Evolutionary conservation across 2,888 invertebrate genomes (phyloP), one percentile per base, ranked within the genome.

Genomic region (Thalpophila matura): DNA sequence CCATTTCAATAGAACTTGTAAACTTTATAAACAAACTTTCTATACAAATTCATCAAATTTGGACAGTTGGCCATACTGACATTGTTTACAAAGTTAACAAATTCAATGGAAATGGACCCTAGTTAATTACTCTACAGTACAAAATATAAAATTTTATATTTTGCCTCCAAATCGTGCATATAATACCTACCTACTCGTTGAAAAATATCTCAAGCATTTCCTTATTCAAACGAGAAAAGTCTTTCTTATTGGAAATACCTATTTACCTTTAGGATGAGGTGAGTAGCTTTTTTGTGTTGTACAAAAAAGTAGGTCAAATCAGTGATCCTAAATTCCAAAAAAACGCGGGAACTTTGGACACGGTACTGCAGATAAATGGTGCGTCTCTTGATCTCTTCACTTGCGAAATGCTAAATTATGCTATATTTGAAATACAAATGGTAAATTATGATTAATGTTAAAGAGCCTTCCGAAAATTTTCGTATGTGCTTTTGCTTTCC

Each of bases 231-330:
- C 42, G 33, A 37, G 43, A 57, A 62, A 65, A 57, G 68, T 20
- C 12, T 56, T 42, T 55, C 55, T 35, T 67, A 56, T 56, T 67
- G 67, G 58, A 24, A 37, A 67, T 37, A 57, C 18, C 14, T 37
- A 37, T 18, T 37, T 37, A 18, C 18, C n/a, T n/a, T n/a, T n/a
- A n/a, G n/a, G n/a, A n/a, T n/a, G n/a, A n/a, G n/a, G n/a, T n/a
- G n/a, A n/a, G n/a, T n/a, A n/a, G n/a, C n/a, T 12, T 12, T 29
- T 29, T 29, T 6, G 3, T 9, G n/a, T 4, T 6, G 4, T 20
- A 18, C 35, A 64, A 40, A 72, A 65, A 73, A 55, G 35, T 54
- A 37, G 68, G 60, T 67, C 68, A 38, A 47, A 33, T 31, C 47
- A 38, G 33, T 38, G 40, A 33, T 66, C 29, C 26, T 26, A 18